A percentile compares a stretch with the other conserved stretches of the same genome.
Evolutionary conservation across 2,113 vertebrate species (phyloP).

Genomic region (Ceyx margarethae): DNA sequence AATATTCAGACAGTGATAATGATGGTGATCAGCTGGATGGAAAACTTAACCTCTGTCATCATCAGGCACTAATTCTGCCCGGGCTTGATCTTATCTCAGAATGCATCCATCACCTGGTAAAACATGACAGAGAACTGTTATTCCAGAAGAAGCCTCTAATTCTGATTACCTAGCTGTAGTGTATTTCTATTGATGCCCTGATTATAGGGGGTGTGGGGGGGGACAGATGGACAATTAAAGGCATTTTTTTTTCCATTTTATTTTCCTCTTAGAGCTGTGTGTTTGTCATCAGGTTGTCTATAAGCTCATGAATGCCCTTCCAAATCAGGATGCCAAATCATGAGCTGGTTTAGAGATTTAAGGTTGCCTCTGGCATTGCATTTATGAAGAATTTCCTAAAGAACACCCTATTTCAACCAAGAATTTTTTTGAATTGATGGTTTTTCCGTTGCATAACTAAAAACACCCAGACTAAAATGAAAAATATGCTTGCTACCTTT

Average conservation of each 20-base stretch:
- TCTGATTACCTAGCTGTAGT: neutral
- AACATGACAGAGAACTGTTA: neutral
- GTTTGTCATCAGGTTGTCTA: neutral
- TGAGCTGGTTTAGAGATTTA: neutral
- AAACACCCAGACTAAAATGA: neutral
- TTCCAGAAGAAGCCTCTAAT: neutral
- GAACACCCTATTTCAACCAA: neutral
- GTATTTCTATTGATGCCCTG: neutral
- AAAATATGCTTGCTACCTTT: neutral
- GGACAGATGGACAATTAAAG: neutral
- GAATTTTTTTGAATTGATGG: neutral
- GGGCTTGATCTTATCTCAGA: neutral
- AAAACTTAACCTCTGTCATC: neutral
- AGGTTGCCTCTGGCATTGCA: neutral
- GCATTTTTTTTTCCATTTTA: neutral
- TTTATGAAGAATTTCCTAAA: neutral
- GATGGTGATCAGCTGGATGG: neutral
- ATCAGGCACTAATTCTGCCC: neutral
- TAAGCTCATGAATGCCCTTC: neutral
- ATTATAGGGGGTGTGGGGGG: fast-evolving
- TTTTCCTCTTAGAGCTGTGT: neutral
- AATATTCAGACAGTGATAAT: neutral
- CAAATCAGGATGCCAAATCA: neutral
- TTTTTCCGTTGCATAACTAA: neutral
- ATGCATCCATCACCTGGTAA: neutral